A percentile compares a stretch with the other conserved stretches of the same genome.
Conservation (phyloP, 2,113 vertebrate genomes). For the Holacanthus passer region DNA sequence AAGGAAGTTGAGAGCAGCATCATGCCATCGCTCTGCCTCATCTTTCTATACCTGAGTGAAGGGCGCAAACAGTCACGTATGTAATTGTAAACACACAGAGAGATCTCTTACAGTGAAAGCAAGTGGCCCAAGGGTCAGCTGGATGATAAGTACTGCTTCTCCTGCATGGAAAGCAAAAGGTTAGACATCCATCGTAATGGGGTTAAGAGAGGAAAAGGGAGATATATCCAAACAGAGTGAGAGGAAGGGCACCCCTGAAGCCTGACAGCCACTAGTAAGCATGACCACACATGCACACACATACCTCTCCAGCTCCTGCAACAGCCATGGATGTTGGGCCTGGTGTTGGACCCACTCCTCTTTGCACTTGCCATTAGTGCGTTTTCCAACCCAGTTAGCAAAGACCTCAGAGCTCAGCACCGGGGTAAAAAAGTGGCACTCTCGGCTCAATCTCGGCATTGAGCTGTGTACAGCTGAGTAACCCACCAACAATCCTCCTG, state of each 20-base stretch:
- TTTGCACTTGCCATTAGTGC: slow-evolving; percentile 57
- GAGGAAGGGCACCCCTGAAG: slow-evolving; percentile 25
- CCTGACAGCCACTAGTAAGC: slow-evolving; percentile 14
- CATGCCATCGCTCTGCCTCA: background rate
- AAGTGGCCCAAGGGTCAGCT: slow-evolving; percentile 23
- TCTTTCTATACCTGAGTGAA: background rate
- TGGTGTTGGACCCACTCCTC: slow-evolving; percentile 41
- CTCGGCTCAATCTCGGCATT: slow-evolving; percentile 22
- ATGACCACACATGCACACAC: background rate
- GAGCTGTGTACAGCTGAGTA: slow-evolving; percentile 46
- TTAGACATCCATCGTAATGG: slow-evolving; percentile 21
- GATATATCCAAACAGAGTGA: slow-evolving; percentile 6
- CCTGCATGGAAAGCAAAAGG: slow-evolving; percentile 12
- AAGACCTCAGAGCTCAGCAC: slow-evolving; percentile 60
- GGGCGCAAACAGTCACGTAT: background rate
- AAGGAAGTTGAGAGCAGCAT: too few relatives aligned
- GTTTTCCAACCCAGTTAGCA: slow-evolving; percentile 71
- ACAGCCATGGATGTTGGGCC: slow-evolving; percentile 16
- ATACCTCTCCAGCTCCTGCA: background rate
- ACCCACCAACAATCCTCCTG: slow-evolving; percentile 34
- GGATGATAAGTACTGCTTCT: background rate
- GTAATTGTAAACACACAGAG: background rate
- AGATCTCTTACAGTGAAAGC: background rate
- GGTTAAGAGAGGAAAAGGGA: slow-evolving; percentile 20
- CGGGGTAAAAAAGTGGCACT: slow-evolving; percentile 44